Conservation (phyloP, 1,140 invertebrate species). For the Wasmannia auropunctata region DNA sequence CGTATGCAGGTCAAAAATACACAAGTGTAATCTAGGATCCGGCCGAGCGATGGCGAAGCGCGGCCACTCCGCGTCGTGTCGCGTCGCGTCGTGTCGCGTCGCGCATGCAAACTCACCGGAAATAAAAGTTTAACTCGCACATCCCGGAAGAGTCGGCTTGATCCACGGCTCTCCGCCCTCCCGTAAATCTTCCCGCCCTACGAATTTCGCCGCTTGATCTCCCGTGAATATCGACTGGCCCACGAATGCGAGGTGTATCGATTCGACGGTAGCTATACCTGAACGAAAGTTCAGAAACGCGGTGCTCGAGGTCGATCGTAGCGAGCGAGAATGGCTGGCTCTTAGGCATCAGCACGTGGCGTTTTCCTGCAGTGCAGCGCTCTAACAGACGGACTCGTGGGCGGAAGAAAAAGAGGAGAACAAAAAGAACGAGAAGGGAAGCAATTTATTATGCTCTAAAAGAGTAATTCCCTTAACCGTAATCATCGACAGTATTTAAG, state of each 20-base stretch:
- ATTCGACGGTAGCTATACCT: conserved; percentile 33
- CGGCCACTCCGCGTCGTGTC: conserved; percentile 3
- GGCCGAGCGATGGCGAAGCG: conserved; percentile 54
- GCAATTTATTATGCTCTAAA: not conserved
- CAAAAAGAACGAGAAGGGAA: not conserved
- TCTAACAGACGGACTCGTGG: not conserved
- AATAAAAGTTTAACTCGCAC: conserved; percentile 68
- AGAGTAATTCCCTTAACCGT: not conserved
- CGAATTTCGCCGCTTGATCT: conserved; percentile 67
- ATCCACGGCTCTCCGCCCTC: conserved; percentile 56
- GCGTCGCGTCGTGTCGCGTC: conserved; percentile 54
- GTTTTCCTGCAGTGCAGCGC: conserved; percentile 22
- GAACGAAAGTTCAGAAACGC: conserved; percentile 46
- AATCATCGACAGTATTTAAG: conserved; percentile 1
- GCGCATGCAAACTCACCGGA: conserved; percentile 60
- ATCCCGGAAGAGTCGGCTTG: conserved; percentile 48
- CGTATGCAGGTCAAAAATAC: conserved; percentile 33
- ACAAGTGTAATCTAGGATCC: conserved; percentile 57
- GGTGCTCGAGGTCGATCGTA: conserved; percentile 23
- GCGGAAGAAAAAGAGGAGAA: not conserved
- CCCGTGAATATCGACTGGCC: conserved; percentile 65
- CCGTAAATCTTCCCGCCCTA: conserved; percentile 65
- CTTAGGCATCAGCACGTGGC: conserved; percentile 51
- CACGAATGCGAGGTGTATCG: conserved; percentile 46
- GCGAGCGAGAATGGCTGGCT: not conserved